Percentiles rank a stretch among this genome's conserved stretches.
phyloP scores from a whole-genome alignment of 2,888 invertebrate genomes.

The Meganola albula region DNA sequence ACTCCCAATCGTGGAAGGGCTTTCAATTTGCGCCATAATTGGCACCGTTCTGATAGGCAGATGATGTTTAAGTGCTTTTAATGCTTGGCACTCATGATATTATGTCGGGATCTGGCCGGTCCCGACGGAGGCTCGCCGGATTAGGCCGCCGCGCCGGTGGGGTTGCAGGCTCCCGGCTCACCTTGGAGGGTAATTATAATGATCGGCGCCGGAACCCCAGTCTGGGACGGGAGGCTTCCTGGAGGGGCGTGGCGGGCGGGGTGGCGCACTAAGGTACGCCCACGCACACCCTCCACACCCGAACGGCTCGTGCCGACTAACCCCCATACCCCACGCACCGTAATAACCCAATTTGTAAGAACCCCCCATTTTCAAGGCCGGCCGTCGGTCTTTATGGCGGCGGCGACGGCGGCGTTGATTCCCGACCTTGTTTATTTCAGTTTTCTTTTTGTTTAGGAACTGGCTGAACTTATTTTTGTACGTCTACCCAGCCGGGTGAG shows the following conservation, averaged over 20 bases:
- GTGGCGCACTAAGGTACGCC: constrained; percentile 71
- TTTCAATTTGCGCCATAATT: constrained; percentile 61
- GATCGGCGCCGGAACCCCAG: constrained; percentile 73
- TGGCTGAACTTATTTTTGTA: constrained; percentile 71
- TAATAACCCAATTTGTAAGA: constrained; percentile 79
- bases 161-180: constrained; percentile 63
- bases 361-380: constrained; percentile 78
- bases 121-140: constrained; percentile 61
- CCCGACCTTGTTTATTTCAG: constrained; percentile 78
- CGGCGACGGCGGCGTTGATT: constrained; percentile 76
- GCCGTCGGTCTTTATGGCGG: constrained; percentile 77
- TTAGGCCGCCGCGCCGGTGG: constrained; percentile 62
- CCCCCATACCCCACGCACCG: constrained; percentile 66
- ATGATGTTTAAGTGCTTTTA: constrained; percentile 63
- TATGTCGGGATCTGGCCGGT: constrained; percentile 55
- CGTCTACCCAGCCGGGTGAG: constrained; percentile 56
- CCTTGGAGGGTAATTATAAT: constrained; percentile 78
- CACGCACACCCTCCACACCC: constrained; percentile 63
- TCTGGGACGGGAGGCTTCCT: constrained; percentile 70
- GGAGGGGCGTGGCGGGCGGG: constrained; percentile 71
- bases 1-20: constrained; percentile 44
- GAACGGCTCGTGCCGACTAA: constrained; percentile 57
- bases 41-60: constrained; percentile 52
- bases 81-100: constrained; percentile 57
- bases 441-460: constrained; percentile 77